Conservation (phyloP, 2,113 vertebrate genomes). For the pig (Sus scrofa) region T2T-Sscrofa CM000826.6:98861001-98861500, state of each 20-base stretch:
- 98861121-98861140: not conserved
- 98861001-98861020: not conserved
- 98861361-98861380: too few relatives aligned
- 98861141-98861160: not conserved
- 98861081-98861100: not conserved
- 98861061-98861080: not conserved
- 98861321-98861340: not conserved
- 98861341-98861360: not conserved
- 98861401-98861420: not conserved
- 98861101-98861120: not conserved
- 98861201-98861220: not conserved
- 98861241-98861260: not conserved
- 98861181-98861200: not conserved
- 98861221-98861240: not conserved
- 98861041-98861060: not conserved
- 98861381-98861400: too few relatives aligned
- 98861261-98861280: not conserved
- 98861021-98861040: not conserved
- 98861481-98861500: not conserved
- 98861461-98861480: not conserved
- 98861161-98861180: not conserved
- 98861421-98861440: constrained; percentile 23
- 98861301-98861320: not conserved
- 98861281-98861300: not conserved
- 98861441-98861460: constrained; percentile 34